Base-by-base conservation (phyloP, 2,113 vertebrate species). In the Murina feae region DNA sequence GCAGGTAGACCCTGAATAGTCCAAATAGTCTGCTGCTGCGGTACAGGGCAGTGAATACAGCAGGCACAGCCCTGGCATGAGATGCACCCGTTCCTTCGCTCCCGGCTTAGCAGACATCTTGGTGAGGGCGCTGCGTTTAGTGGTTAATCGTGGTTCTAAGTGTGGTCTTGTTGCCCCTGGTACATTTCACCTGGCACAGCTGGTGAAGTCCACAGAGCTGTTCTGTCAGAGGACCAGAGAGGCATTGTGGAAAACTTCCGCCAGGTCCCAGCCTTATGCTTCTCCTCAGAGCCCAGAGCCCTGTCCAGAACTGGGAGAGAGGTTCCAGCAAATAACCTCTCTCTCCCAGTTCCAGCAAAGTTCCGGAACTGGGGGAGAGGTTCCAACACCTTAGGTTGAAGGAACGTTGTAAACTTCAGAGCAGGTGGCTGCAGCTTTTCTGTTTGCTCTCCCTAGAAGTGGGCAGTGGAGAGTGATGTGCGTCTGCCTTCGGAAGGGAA, bases 391-490 rank as follows among this genome's bases (percentile, higher is more conserved):
- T n/a, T n/a, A n/a, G n/a, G 21, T 90, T 8, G 35, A 90, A 51
- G 78, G 12, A 79, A 78, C 53, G 44, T 93, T 90, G 7, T 79
- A 9, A 68, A 37, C n/a, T 95, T 65, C 58, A 35, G 63, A 88
- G 68, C 35, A 68, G 83, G 79, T 95, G 68, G n/a, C 75, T 86
- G n/a, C 44, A 18, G 49, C 89, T 94, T 88, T 28, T 39, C 82
- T 95, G 95, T 83, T 35, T 90, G 71, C 21, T 88, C 74, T 96
- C 95, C 17, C 7, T 21, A 47, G 42, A 39, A 81, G 71, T 86
- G 94, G 94, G 53, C 92, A 63, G 28, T 85, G 55, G 83, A 93
- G 75, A 28, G 23, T 28, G 90, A 75, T 58, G 72, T 68, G 90
- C 92, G 69, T 0, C 0, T 88, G 37, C 21, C 91, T 90, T 96